A percentile compares a stretch with the other conserved stretches of the same genome.
Conservation (phyloP, 2,888 invertebrate genomes). For the Epistrophe eligans region DNA sequence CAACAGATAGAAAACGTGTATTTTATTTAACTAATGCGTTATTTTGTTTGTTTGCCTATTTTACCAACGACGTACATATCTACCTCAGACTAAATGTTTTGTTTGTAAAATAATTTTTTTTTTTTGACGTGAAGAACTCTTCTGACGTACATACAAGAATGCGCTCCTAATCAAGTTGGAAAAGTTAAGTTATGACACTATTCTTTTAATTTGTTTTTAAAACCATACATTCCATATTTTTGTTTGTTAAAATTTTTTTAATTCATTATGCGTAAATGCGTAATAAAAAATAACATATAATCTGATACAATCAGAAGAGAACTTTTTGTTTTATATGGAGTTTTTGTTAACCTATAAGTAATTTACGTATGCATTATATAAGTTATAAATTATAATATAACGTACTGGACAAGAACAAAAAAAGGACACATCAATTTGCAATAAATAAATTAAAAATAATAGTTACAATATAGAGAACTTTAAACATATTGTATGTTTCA, state of each 20-base stretch:
- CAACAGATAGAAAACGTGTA: no score
- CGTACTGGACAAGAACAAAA: neutral
- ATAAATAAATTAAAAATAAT: constrained; percentile 33
- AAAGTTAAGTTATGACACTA: neutral
- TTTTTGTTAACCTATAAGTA: neutral
- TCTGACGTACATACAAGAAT: neutral
- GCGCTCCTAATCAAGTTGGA: neutral
- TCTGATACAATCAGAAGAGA: constrained; percentile 66
- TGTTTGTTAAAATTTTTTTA: constrained; percentile 45
- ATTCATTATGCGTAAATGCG: constrained; percentile 16
- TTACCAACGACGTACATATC: no score
- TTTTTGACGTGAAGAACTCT: no score
- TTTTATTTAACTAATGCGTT: no score
- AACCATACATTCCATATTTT: constrained; percentile 63
- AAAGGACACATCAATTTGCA: constrained; percentile 38
- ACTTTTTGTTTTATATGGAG: constrained; percentile 23
- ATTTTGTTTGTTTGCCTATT: no score
- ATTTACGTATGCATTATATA: neutral
- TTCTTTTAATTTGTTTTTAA: constrained; percentile 49
- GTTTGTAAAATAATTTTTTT: no score
- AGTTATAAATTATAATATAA: neutral
- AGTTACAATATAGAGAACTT: neutral
- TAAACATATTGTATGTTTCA: neutral
- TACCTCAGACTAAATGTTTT: no score
- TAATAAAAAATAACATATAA: constrained; percentile 38